phyloP scores from a whole-genome alignment of 2,888 invertebrate genomes.

The Hydrotaea diabolus region DNA sequence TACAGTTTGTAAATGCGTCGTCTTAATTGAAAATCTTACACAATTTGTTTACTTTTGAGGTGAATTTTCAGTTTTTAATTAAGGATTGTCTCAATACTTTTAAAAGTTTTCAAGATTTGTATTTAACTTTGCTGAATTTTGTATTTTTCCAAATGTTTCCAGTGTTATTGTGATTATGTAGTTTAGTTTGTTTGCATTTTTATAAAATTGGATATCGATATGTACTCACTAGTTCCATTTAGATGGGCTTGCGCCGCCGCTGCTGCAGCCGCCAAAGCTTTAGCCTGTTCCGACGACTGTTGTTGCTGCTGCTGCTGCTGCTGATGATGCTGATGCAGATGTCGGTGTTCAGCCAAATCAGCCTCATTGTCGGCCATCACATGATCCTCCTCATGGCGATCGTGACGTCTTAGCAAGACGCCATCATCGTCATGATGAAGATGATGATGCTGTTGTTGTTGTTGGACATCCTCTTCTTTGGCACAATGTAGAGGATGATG shows the following conservation, averaged over 20 bases:
- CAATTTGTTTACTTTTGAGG: no score
- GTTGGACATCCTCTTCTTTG: constrained; percentile 32
- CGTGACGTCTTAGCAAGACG: constrained; percentile 43
- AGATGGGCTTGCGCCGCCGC: constrained; percentile 83
- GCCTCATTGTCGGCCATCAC: constrained; percentile 67
- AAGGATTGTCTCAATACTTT: no score
- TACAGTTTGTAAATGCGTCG: no score
- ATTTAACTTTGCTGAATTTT: constrained; percentile 21
- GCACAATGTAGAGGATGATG: constrained; percentile 36
- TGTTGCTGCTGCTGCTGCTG: constrained; percentile 81
- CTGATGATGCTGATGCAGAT: constrained; percentile 71
- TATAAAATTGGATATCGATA: constrained; percentile 78
- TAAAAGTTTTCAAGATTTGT: not conserved
- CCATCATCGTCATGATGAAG: constrained; percentile 43
- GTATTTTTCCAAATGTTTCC: not conserved
- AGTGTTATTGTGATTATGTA: constrained; percentile 17
- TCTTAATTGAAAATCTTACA: no score
- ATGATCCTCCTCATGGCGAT: constrained; percentile 61
- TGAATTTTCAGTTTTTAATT: no score
- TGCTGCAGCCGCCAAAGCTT: constrained; percentile 81
- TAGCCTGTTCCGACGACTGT: constrained; percentile 78
- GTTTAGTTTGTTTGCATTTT: constrained; percentile 5
- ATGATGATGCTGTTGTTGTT: constrained; percentile 62
- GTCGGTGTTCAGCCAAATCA: constrained; percentile 61
- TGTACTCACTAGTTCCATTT: constrained; percentile 85